These are phyloP conservation scores for Hippoglossus hippoglossus DNA, from an alignment of 2,797 vertebrate genomes.

Conservation along the genomic window DNA sequence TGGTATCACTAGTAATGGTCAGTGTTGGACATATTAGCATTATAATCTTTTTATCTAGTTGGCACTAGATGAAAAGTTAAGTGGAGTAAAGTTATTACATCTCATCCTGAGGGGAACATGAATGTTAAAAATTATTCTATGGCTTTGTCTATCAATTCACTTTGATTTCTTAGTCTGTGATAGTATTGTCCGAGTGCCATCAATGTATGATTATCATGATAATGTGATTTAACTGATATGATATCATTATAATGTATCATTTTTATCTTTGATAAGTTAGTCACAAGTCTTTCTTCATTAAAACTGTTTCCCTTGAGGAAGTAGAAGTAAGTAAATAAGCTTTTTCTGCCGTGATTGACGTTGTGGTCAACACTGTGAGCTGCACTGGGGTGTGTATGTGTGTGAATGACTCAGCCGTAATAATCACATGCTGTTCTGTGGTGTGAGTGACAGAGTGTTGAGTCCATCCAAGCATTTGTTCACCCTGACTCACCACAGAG, in stretches of 20 bases:
- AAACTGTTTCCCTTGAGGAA: not conserved
- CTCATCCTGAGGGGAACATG: no score
- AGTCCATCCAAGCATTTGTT: constrained; percentile 26
- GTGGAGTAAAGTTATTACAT: no score
- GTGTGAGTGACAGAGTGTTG: not conserved
- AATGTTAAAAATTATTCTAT: no score
- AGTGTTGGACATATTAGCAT: no score
- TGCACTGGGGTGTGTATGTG: not conserved
- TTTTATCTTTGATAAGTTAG: not conserved
- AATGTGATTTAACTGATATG: no score
- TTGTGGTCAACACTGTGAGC: not conserved
- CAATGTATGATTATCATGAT: not conserved
- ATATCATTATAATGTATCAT: not conserved
- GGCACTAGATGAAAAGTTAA: no score
- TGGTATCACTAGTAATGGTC: no score
- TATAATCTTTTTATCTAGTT: no score
- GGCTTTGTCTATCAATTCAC: no score
- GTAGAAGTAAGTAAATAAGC: not conserved
- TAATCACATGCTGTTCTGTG: constrained; percentile 45
- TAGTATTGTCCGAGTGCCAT: no score
- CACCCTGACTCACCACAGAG: constrained; percentile 25
- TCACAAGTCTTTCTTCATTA: not conserved
- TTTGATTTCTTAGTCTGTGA: no score
- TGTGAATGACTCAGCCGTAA: constrained; percentile 44
- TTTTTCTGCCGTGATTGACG: not conserved